Percentiles rank a stretch among this genome's conserved stretches.
Conservation (phyloP, 2,888 invertebrate species). For the Patella depressa region DNA sequence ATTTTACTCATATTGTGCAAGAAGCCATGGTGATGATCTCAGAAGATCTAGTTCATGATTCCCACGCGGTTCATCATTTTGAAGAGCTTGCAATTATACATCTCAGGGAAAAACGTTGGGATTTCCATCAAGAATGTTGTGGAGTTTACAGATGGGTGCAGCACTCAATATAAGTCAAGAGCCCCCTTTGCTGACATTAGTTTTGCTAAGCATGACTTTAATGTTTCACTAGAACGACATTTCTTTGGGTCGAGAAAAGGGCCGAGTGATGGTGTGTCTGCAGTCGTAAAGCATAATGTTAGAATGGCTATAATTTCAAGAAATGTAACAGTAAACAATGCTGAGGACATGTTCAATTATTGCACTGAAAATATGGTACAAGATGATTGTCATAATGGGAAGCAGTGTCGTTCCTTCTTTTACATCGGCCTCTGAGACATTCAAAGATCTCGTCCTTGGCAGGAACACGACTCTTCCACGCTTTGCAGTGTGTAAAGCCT, state of each 20-base stretch:
- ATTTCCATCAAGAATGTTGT: not conserved
- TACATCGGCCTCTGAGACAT: no score
- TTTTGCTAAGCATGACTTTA: not conserved
- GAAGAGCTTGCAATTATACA: not conserved
- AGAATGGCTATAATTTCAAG: no score
- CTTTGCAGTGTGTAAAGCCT: no score
- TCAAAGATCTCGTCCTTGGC: no score
- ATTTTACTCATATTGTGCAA: not conserved
- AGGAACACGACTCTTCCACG: no score
- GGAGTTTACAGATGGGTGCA: conserved; percentile 8
- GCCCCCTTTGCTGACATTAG: conserved; percentile 8
- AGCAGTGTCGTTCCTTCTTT: no score
- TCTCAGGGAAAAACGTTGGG: not conserved
- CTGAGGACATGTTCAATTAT: no score
- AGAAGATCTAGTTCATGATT: not conserved
- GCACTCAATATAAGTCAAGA: conserved; percentile 1
- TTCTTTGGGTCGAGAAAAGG: not conserved
- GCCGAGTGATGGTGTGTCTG: not conserved
- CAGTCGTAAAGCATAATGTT: no score
- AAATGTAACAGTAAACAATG: no score
- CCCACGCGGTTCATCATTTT: not conserved
- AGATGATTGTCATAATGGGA: no score
- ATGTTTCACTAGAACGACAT: not conserved
- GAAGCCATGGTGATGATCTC: not conserved
- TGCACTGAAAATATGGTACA: no score